These are phyloP conservation scores for Spatulosminthurus flaviceps DNA, from an alignment of 2,888 invertebrate genomes.

Conservation along the genomic window DNA sequence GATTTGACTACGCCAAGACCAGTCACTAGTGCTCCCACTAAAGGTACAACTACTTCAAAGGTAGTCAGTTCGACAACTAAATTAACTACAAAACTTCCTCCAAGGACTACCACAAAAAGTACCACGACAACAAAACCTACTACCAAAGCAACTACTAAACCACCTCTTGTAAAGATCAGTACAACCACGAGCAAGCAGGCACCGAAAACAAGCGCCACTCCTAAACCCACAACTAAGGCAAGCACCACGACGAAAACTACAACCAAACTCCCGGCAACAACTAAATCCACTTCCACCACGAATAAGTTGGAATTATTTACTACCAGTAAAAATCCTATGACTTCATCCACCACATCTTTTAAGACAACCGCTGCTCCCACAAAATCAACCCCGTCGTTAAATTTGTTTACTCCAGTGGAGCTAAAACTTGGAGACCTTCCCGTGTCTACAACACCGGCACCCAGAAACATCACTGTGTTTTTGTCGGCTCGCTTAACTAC, in stretches of 20 bases:
- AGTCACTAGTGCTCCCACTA: not conserved
- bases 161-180: too few species aligned
- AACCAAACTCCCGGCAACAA: slow-evolving; percentile 21
- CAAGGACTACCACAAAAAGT: not conserved
- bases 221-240: not conserved
- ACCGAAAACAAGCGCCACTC: not conserved
- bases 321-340: not conserved
- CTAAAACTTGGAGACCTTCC: too few species aligned
- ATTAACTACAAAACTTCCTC: not conserved
- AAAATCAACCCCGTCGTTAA: not conserved
- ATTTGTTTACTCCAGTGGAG: too few species aligned
- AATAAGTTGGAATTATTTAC: not conserved
- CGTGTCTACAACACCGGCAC: not conserved
- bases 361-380: not conserved
- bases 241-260: not conserved
- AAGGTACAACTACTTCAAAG: too few species aligned
- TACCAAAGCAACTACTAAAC: not conserved
- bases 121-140: not conserved
- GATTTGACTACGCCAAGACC: not conserved
- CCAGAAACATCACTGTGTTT: not conserved
- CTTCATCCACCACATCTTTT: not conserved
- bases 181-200: too few species aligned
- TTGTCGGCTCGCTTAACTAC: not conserved
- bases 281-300: not conserved
- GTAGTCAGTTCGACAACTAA: not conserved